Base-by-base conservation (phyloP, 1,140 invertebrate species). In the Coenobita brevimanus region DNA sequence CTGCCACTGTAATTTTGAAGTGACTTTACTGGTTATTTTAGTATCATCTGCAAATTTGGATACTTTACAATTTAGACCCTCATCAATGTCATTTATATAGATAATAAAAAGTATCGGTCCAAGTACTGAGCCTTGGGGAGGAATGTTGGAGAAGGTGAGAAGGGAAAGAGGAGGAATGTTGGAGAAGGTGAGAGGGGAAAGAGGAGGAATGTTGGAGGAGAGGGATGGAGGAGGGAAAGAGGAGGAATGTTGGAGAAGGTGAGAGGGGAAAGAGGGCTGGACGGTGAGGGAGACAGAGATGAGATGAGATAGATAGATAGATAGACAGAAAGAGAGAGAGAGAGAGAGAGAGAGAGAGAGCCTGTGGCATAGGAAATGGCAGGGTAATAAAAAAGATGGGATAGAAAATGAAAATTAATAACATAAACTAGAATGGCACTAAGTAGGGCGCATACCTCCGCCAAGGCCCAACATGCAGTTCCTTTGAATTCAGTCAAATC, bases 271-370 rank as follows among this genome's bases (percentile, higher is more conserved):
- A 69, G 43, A 78, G 43, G 24, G n/a, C 24, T 10, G 15, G 30
- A 62, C 2, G 30, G 60, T 24, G 30, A 0, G 30, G 3, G 30
- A 62, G 30, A 15, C 30, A 4, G 30, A 24, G n/a, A 24, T 4
- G 60, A 3, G 4, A 4, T 24, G 3, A 36, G 0, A 73, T 2
- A 36, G 46, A 43, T 24, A 54, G 69, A 10, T 8, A 10, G 69
- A 10, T 27, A 73, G n/a, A 2, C 13, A 36, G 71, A 33, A 17
- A 38, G 38, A 17, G 30, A 38, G 71, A 38, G 8, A 75, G 71
- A 38, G 6, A 75, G 30, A 17, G 30, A 75, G 33, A 38, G 30
- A 75, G 71, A 73, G 69, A 71, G 3, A 71, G 67, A 71, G 67
- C 24, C 1, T 27, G 67, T 27, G 67, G 33, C n/a, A 71, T n/a